Evolutionary conservation across 2,888 invertebrate genomes (phyloP).

Genomic region (Galeopsomyia nigrocyanea): DNA sequence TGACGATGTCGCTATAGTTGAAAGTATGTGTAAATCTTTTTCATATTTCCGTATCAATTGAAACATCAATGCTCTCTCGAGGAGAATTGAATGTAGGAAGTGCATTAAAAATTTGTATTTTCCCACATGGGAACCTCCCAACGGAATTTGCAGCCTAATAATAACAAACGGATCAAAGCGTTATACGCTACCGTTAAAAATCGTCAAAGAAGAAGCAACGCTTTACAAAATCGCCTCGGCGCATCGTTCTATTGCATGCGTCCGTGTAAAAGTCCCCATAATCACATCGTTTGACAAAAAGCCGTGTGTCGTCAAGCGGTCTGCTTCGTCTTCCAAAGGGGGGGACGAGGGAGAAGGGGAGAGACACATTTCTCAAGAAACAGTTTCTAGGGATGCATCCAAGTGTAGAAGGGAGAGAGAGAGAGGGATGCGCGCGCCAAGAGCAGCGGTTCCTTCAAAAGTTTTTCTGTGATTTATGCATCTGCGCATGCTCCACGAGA

Average conservation of each 20-base stretch:
- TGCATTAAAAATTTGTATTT: slow-evolving; percentile 30
- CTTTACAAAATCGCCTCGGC: background rate
- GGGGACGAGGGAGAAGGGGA: background rate
- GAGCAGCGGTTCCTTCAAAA: slow-evolving; percentile 7
- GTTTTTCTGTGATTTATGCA: slow-evolving; percentile 37
- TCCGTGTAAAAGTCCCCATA: slow-evolving; percentile 5
- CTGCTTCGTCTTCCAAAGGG: background rate
- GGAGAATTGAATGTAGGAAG: background rate
- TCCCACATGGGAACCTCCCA: slow-evolving; percentile 27
- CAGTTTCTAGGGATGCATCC: no score
- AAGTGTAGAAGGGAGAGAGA: background rate
- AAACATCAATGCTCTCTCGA: no score
- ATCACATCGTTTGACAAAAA: slow-evolving; percentile 36
- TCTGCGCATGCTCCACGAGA: background rate
- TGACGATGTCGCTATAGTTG: no score
- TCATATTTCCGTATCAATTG: no score
- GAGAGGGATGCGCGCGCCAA: slow-evolving; percentile 1
- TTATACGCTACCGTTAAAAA: slow-evolving; percentile 10
- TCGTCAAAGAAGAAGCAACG: background rate
- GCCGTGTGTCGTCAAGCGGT: slow-evolving; percentile 35
- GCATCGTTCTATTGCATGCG: slow-evolving; percentile 11
- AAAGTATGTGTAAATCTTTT: no score
- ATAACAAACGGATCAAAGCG: background rate
- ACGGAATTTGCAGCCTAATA: slow-evolving; percentile 15
- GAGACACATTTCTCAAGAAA: background rate